A percentile compares a stretch with the other conserved stretches of the same genome.
Conservation (phyloP, 2,888 invertebrate genomes). For the Hirtodrosophila confusa region DNA sequence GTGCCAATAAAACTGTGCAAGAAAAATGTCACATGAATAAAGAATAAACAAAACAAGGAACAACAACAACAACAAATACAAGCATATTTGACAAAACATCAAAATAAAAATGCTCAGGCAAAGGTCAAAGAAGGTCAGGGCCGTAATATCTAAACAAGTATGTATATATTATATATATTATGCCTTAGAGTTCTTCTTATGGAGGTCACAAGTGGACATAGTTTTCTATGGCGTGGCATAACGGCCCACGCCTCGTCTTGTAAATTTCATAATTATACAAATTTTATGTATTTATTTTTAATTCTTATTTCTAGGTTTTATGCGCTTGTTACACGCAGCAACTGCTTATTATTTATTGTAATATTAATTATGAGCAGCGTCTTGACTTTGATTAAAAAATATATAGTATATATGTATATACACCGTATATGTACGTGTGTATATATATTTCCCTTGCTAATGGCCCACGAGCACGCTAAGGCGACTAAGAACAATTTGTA, state of each 20-base stretch:
- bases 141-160: neutral
- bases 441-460: conserved; percentile 38
- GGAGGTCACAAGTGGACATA: conserved; percentile 20
- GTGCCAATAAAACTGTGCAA: conserved; percentile 64
- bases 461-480: conserved; percentile 56
- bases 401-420: conserved; percentile 21
- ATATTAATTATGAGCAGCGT: conserved; percentile 62
- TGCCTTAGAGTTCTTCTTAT: neutral
- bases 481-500: conserved; percentile 23
- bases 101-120: conserved; percentile 17
- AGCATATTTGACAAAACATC: conserved; percentile 17
- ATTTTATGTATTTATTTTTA: conserved; percentile 7
- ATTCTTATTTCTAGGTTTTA: conserved; percentile 20
- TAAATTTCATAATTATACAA: conserved; percentile 37
- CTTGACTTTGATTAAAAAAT: conserved; percentile 46
- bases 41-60: conserved; percentile 12
- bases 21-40: conserved; percentile 61
- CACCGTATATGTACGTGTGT: no score
- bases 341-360: conserved; percentile 58
- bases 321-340: conserved; percentile 33
- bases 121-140: conserved; percentile 74
- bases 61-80: conserved; percentile 13
- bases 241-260: conserved; percentile 33
- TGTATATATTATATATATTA: no score
- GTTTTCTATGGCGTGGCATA: conserved; percentile 1